Conservation (phyloP, 2,888 invertebrate genomes). For the Epicampocera succincta region DNA sequence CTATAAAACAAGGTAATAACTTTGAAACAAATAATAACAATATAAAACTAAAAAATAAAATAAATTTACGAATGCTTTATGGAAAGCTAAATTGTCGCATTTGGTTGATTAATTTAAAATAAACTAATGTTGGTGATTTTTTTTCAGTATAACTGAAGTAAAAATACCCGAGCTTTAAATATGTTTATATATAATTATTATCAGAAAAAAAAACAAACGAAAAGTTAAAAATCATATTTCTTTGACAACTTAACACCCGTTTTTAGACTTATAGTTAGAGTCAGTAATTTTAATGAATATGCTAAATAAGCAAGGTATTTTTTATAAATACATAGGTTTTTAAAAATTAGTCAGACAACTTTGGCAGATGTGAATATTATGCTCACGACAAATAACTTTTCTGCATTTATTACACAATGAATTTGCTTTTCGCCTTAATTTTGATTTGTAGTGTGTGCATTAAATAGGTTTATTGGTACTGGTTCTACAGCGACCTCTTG, state of each 20-base stretch:
- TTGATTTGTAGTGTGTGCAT: too few relatives aligned
- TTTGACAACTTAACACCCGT: not conserved
- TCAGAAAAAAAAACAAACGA: not conserved
- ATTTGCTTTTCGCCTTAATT: too few relatives aligned
- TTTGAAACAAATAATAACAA: too few relatives aligned
- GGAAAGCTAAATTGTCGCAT: not conserved
- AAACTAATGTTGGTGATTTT: not conserved
- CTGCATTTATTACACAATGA: conserved; percentile 39
- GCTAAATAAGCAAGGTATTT: too few relatives aligned
- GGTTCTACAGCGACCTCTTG: not conserved
- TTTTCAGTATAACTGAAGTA: not conserved
- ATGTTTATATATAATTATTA: not conserved
- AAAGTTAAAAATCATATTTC: not conserved
- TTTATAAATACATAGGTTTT: too few relatives aligned
- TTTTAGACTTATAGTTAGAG: too few relatives aligned
- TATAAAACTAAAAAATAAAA: too few relatives aligned
- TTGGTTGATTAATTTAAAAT: conserved; percentile 8
- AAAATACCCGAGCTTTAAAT: conserved; percentile 4
- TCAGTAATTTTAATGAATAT: too few relatives aligned
- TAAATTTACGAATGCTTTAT: not conserved
- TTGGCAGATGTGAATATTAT: too few relatives aligned
- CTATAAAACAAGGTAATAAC: too few relatives aligned
- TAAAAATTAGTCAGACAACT: too few relatives aligned
- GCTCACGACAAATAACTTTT: too few relatives aligned
- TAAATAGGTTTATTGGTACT: not conserved